These are phyloP conservation scores for Drosophila quadrilineata DNA, from an alignment of 1,140 invertebrate genomes.

Conservation along the genomic window DNA sequence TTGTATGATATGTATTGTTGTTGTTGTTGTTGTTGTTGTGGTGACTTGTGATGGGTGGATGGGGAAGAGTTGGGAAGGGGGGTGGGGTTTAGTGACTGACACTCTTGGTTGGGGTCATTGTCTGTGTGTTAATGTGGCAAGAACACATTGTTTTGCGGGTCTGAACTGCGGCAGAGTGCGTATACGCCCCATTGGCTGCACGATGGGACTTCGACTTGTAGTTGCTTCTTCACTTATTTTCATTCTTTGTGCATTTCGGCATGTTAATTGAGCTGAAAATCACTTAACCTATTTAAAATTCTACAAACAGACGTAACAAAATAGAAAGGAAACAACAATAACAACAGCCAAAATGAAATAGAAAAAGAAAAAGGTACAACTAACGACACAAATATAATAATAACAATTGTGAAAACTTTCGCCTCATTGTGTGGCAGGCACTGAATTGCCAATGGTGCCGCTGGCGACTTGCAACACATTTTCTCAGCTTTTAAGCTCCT, in stretches of 20 bases:
- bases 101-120: conserved; percentile 12
- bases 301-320: conserved; percentile 5
- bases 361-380: too few species aligned
- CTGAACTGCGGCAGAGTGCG: conserved; percentile 40
- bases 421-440: not conserved
- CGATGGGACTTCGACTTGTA: not conserved
- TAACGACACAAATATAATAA: too few species aligned
- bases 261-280: conserved; percentile 75
- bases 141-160: conserved; percentile 57
- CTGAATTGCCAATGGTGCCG: not conserved
- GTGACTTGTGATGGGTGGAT: too few species aligned
- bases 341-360: too few species aligned
- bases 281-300: conserved; percentile 60
- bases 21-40: too few species aligned
- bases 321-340: too few species aligned
- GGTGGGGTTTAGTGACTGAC: conserved; percentile 48
- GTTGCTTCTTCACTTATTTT: conserved; percentile 7
- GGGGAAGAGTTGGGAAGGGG: conserved; percentile 34
- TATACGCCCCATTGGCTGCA: conserved; percentile 56
- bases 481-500: too few species aligned
- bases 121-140: conserved; percentile 60
- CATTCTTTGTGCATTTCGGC: conserved; percentile 20
- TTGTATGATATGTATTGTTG: conserved; percentile 17
- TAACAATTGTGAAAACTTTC: conserved; percentile 5
- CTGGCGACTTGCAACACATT: too few species aligned